Evolutionary conservation across 2,113 vertebrate species (phyloP).

Genomic region (Cricetomys ansorgei): DNA sequence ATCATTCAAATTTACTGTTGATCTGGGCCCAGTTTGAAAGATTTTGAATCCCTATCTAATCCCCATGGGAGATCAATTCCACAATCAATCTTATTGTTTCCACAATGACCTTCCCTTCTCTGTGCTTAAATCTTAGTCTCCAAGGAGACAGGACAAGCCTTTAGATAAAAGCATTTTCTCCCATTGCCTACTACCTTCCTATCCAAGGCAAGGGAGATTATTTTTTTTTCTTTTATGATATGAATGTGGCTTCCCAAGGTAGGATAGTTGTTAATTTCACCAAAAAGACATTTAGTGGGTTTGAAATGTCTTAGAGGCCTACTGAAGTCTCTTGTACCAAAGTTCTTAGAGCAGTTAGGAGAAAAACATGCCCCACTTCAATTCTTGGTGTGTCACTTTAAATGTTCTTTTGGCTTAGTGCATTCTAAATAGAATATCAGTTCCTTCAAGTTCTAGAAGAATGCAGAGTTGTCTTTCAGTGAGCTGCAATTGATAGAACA

Average conservation of each 20-base stretch:
- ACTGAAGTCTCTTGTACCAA: neutral
- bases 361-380: neutral
- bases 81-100: constrained; percentile 74
- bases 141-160: constrained; percentile 21
- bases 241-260: constrained; percentile 62
- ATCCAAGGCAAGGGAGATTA: constrained; percentile 49
- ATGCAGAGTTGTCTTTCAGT: neutral
- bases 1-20: constrained; percentile 71
- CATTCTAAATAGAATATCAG: neutral
- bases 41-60: constrained; percentile 83
- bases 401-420: neutral
- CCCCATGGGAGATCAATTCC: constrained; percentile 83
- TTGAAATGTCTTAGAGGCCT: constrained; percentile 38
- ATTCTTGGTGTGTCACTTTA: constrained; percentile 11
- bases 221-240: constrained; percentile 38
- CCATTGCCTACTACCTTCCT: constrained; percentile 68
- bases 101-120: constrained; percentile 72
- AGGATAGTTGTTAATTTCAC: constrained; percentile 60
- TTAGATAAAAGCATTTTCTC: constrained; percentile 66
- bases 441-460: constrained; percentile 38
- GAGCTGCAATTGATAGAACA: neutral
- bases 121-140: constrained; percentile 70
- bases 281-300: constrained; percentile 47
- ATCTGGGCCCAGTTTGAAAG: constrained; percentile 71
- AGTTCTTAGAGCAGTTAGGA: constrained; percentile 49